These are phyloP conservation scores for Aphelocoma coerulescens DNA, from an alignment of 2,113 vertebrate species.

Conservation along the genomic window DNA sequence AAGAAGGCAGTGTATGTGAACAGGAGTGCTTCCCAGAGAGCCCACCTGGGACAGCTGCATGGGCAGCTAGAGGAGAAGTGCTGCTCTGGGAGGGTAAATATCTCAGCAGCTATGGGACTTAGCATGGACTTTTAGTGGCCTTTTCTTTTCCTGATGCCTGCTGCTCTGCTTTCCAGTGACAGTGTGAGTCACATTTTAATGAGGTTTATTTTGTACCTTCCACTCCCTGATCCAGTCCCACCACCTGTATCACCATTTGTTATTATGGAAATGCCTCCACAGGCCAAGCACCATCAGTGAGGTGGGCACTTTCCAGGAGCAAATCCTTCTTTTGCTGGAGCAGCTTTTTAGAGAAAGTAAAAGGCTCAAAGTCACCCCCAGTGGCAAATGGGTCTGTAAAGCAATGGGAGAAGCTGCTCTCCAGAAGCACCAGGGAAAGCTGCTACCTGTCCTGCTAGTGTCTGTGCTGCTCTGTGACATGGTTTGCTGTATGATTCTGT, in stretches of 20 bases:
- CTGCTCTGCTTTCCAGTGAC: not conserved
- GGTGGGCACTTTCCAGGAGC: not conserved
- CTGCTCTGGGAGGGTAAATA: not conserved
- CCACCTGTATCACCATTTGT: not conserved
- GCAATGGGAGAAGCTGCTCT: not conserved
- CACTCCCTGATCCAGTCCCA: not conserved
- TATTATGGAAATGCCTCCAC: not conserved
- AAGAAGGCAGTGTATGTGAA: not conserved
- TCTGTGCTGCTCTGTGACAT: accelerated
- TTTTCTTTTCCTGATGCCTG: not conserved
- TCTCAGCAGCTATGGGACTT: not conserved
- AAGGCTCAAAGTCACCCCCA: not conserved
- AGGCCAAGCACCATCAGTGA: not conserved
- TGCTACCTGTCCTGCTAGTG: not conserved
- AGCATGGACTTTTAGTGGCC: not conserved
- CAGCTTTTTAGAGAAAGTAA: not conserved
- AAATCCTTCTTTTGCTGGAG: not conserved
- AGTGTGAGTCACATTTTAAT: not conserved
- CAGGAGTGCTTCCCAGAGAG: not conserved
- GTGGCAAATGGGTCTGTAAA: not conserved
- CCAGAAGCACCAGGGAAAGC: not conserved
- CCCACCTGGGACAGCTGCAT: not conserved
- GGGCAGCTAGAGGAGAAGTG: not conserved
- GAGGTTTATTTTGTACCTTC: not conserved
- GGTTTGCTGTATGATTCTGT: accelerated